phyloP scores from a whole-genome alignment of 2,113 vertebrate species.

The Etia nguti region DNA sequence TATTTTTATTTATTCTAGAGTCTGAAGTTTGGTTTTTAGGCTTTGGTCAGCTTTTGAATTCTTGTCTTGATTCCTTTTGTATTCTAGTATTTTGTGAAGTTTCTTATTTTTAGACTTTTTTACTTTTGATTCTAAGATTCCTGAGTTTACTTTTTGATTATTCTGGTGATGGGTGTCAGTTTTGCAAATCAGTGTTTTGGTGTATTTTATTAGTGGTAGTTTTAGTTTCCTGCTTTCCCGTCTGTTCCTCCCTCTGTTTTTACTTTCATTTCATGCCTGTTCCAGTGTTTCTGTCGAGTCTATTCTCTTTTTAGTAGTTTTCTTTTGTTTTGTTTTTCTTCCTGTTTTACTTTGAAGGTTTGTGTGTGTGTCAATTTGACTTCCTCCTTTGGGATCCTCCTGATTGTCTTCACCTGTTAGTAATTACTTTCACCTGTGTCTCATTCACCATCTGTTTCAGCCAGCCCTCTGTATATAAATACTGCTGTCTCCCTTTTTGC shows the following conservation, averaged over 20 bases:
- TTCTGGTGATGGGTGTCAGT: not conserved
- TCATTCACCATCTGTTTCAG: not conserved
- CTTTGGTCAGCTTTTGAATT: not conserved
- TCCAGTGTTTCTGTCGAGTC: not conserved
- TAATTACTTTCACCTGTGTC: not conserved
- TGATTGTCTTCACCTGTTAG: not conserved
- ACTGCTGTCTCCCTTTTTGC: not conserved
- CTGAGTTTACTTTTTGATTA: not conserved
- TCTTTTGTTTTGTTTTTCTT: not conserved
- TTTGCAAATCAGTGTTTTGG: not conserved
- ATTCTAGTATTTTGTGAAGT: not conserved
- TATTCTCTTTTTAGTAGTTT: not conserved
- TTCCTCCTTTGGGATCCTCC: not conserved
- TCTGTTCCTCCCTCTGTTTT: not conserved
- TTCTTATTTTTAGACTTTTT: not conserved
- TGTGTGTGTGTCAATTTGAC: not conserved
- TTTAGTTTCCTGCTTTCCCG: not conserved
- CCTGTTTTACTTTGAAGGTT: not conserved
- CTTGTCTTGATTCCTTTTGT: not conserved
- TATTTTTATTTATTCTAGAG: not conserved
- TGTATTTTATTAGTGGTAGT: not conserved
- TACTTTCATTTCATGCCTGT: not conserved
- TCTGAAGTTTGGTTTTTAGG: not conserved
- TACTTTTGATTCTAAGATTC: not conserved
- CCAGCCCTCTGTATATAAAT: not conserved